Evolutionary conservation across 64 coral and sea anemone species (phyloP), one percentile per base, ranked within the genome.

Genomic region (Montipora foliosa): DNA sequence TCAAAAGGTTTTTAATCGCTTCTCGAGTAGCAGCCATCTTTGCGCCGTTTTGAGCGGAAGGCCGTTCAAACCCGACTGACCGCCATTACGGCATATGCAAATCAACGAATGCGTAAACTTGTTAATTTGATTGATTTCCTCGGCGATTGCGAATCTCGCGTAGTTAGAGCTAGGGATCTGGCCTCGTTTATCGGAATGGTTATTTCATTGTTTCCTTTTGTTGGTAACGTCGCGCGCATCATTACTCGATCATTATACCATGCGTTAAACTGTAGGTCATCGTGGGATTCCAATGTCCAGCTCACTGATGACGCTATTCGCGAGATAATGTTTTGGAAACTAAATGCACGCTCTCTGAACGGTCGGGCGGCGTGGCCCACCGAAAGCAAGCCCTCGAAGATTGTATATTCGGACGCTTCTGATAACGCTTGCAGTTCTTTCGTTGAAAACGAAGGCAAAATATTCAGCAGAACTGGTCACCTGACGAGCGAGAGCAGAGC

Each of bases 401-500:
- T 81, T 17, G 50, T 51, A 49, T 90, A 77, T 62, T 92, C 67
- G 14, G 14, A 77, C 64, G 71, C 67, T 6, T 92, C 73, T 20
- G 45, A 86, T 70, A 16, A 62, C 21, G 84, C 47, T 47, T 80
- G 92, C 22, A 75, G 84, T 17, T 78, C 86, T 49, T 80, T 89
- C 8, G n/a, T 82, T 50, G 74, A 75, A 46, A 71, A 72, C 25
- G 62, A 82, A 57, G 50, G 80, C 16, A 79, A 46, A 16, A 21
- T 94, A 21, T 94, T 90, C 93, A 94, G 4, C 78, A 79, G 11
- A 94, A 94, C 80, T 94, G 83, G 76, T 81, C 92, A 10, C 17
- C 22, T 20, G 50, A 49, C 21, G 87, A 94, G 53, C 8, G 60
- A n/a, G 45, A 7, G 15, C 67, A 90, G 13, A 85, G 87, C 8